phyloP scores from a whole-genome alignment of 1,140 invertebrate genomes.

The Leptopilina clavipes region DNA sequence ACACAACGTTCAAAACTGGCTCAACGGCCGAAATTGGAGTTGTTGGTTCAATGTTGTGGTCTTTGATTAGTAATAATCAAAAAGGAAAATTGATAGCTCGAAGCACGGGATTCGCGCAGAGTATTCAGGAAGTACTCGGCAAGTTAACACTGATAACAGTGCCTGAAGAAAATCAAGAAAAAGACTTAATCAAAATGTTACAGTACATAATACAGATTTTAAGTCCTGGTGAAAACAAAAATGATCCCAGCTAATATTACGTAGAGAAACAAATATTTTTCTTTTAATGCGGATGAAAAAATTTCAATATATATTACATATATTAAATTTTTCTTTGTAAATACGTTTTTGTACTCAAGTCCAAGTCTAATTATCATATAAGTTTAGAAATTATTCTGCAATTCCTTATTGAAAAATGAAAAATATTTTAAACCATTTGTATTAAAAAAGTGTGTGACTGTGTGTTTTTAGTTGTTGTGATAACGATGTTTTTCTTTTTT shows the following conservation, averaged over 20 bases:
- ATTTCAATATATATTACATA: background rate
- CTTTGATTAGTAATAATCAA: conserved; percentile 68
- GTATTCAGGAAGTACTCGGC: conserved; percentile 64
- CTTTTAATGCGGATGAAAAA: too few species aligned
- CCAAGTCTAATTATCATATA: background rate
- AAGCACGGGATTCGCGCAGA: conserved; percentile 62
- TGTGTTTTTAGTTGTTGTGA: background rate
- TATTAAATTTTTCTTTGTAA: background rate
- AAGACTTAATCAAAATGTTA: conserved; percentile 62
- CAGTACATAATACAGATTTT: conserved; percentile 64
- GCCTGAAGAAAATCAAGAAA: conserved; percentile 53
- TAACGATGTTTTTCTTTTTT: background rate
- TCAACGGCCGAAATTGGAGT: conserved; percentile 61
- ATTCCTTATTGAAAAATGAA: background rate
- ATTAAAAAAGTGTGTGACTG: background rate
- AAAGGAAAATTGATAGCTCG: conserved; percentile 69
- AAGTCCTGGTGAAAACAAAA: conserved; percentile 42
- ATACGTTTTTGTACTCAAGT: conserved; percentile 1
- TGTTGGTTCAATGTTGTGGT: conserved; percentile 65
- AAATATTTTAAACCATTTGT: background rate
- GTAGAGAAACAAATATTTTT: background rate
- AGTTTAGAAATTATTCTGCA: background rate
- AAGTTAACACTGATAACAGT: conserved; percentile 55
- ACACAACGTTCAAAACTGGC: conserved; percentile 61
- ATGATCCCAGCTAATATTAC: background rate